These are phyloP conservation scores for Megaceryle alcyon DNA, from an alignment of 2,797 vertebrate species.

Conservation along the genomic window DNA sequence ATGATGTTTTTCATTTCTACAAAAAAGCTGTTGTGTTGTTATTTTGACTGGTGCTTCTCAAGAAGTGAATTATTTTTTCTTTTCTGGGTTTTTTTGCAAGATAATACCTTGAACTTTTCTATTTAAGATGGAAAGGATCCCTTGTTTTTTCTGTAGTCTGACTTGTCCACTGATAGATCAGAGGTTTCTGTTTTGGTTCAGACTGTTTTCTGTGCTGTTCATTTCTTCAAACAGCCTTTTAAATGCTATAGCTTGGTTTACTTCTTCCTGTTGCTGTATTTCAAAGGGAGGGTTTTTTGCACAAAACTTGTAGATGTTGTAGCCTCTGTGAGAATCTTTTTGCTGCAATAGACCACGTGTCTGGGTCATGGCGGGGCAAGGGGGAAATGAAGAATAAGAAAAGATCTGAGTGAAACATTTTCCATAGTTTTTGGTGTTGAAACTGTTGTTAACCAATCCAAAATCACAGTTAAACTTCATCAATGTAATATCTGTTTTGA, in stretches of 20 bases:
- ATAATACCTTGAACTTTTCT: background rate
- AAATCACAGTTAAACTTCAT: background rate
- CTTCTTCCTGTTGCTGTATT: background rate
- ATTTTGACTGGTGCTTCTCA: background rate
- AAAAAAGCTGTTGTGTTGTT: background rate
- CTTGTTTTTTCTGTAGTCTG: background rate
- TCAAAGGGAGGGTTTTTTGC: background rate
- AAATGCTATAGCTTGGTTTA: background rate
- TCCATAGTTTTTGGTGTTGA: background rate
- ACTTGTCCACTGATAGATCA: background rate
- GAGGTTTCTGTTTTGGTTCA: background rate
- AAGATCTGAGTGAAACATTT: fast-evolving
- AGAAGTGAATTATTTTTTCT: background rate
- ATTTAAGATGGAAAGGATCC: background rate
- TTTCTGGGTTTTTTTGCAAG: background rate
- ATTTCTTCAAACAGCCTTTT: background rate
- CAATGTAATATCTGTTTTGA: background rate
- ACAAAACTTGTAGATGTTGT: background rate
- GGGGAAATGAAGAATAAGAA: fast-evolving
- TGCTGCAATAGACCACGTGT: background rate
- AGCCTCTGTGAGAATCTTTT: background rate
- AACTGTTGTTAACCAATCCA: background rate
- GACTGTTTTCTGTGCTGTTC: background rate
- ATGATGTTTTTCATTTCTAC: background rate
- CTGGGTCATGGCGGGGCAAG: background rate